phyloP scores from a whole-genome alignment of 30 jellyfish, hydroid and myxozoan species.

The Turritopsis rubra region DNA sequence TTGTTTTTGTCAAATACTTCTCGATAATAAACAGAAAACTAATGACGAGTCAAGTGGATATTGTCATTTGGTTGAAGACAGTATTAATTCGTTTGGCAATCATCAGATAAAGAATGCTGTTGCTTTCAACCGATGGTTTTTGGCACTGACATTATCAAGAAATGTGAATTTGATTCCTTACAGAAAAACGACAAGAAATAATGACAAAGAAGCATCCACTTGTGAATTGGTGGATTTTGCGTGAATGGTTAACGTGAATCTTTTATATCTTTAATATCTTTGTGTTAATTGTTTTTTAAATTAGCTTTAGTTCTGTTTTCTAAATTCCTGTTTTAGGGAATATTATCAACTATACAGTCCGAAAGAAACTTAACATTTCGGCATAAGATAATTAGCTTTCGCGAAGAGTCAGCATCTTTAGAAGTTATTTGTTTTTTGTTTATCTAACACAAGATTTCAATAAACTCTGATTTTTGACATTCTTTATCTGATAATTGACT shows the following conservation, averaged over 20 bases:
- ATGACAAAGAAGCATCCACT: background rate
- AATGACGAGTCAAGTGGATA: background rate
- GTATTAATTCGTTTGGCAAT: background rate
- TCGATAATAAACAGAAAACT: background rate
- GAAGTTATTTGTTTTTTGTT: no score
- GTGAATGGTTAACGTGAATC: background rate
- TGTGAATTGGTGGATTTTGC: background rate
- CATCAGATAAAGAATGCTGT: background rate
- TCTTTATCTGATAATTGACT: no score
- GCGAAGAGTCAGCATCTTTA: no score
- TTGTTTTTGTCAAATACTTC: conserved; percentile 11
- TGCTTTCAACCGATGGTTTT: conserved; percentile 20
- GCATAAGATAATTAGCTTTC: no score
- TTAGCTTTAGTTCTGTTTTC: no score
- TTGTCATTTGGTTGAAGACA: background rate
- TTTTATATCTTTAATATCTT: background rate
- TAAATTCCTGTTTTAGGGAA: no score
- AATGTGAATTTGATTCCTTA: background rate
- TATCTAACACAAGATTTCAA: no score
- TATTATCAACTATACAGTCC: no score
- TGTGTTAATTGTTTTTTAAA: no score
- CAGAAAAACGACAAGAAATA: background rate
- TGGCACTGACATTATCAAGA: conserved; percentile 2
- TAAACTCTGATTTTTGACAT: no score
- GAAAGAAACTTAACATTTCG: no score